Evolutionary conservation across 2,113 vertebrate genomes (phyloP), one percentile per base, ranked within the genome.

Genomic region (Muntiacus reevesi): DNA sequence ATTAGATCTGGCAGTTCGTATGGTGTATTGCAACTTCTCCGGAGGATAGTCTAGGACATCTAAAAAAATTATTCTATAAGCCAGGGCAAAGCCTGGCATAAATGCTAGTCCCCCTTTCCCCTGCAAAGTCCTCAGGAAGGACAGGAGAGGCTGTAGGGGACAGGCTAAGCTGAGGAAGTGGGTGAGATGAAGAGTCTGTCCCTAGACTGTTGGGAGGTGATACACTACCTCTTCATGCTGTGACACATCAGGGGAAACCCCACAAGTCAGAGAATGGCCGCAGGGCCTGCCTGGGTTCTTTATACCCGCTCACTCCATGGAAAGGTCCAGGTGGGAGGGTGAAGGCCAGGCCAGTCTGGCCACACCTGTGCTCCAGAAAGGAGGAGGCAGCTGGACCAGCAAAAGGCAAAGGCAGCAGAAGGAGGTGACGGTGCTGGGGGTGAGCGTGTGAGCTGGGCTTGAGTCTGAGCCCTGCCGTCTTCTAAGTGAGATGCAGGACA

Each of bases 1-100:
- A 91, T 87, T 79, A 13, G 57, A 96, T 33, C 52, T 91, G 45
- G 14, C 13, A 84, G 36, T 64, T 81, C 67, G 19, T 0, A 15
- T 11, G 23, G 3, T 45, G 81, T 40, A 33, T 45, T 17, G 45
- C 28, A 43, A n/a, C 40, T 83, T 92, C 6, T 25, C 33, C 81
- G 76, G 81, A 96, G 23, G 14, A 89, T 33, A 19, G 13, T 93
- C 79, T 59, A 92, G 60, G 55, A 9, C 3, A 14, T 86, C 43
- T 23, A 87, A 87, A 92, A 71, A 55, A 8, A 5, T 47, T 16
- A 57, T 93, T 93, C 81, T 90, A 8, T 79, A 86, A 97, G 57
- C 36, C 85, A 86, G 45, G 15, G 50, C 55, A 86, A 92, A 67
- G 82, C 15, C 57, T 40, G 71, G 15, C 91, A 88, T 3, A 87